Conservation (phyloP, 92 coral and sea anemone species). For the Bergia sp. region DNA sequence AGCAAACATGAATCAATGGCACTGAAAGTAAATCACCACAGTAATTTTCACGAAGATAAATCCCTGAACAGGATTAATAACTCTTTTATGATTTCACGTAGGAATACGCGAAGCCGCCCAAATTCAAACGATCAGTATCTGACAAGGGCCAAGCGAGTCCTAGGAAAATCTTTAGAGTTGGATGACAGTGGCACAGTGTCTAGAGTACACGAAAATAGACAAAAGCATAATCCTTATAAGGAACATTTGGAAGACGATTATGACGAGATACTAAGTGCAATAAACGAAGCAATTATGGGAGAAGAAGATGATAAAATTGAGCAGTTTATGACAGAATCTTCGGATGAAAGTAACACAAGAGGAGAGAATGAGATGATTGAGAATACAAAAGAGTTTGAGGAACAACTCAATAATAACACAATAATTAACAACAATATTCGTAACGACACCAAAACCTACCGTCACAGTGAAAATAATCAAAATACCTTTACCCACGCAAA, state of each 20-base stretch:
- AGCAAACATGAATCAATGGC: neutral
- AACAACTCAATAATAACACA: neutral
- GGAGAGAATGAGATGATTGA: neutral
- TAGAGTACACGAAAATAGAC: neutral
- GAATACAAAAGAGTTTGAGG: neutral
- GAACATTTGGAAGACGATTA: neutral
- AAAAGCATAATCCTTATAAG: neutral
- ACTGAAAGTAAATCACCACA: neutral
- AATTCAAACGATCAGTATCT: neutral
- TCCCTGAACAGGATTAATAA: neutral
- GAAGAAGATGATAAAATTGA: conserved; percentile 5
- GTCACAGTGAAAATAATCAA: neutral
- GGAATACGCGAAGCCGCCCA: neutral
- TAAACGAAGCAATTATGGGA: conserved; percentile 44
- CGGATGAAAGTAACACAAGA: neutral
- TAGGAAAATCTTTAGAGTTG: neutral
- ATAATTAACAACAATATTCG: neutral
- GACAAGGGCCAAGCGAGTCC: neutral
- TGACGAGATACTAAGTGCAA: conserved; percentile 8
- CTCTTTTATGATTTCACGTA: neutral
- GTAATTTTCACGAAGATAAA: neutral
- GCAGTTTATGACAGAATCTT: neutral
- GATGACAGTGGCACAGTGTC: neutral
- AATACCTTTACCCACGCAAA: neutral
- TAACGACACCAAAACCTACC: neutral